phyloP scores from a whole-genome alignment of 2,797 vertebrate species.

The Botia kubotai region DNA sequence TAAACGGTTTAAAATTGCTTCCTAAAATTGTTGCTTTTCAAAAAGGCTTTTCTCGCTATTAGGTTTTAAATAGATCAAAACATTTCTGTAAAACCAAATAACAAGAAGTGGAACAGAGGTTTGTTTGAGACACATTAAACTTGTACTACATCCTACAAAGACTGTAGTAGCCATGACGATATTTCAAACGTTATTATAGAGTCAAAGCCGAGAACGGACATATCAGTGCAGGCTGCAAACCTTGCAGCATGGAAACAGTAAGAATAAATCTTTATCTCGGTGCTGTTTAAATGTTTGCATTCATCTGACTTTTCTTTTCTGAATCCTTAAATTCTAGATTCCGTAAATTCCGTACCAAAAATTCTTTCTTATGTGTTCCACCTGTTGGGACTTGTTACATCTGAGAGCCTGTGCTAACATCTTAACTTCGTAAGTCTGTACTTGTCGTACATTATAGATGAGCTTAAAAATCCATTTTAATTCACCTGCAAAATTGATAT shows the following conservation, averaged over 20 bases:
- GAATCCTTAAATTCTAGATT: neutral
- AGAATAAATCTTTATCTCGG: slow-evolving; percentile 31
- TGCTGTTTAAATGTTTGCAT: slow-evolving; percentile 23
- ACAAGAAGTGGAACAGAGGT: slow-evolving; percentile 2
- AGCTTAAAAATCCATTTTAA: slow-evolving; percentile 29
- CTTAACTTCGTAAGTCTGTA: neutral
- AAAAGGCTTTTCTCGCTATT: neutral
- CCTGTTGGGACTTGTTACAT: neutral
- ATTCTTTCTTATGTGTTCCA: neutral
- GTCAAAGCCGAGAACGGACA: slow-evolving; percentile 18
- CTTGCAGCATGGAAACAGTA: neutral
- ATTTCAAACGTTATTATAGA: slow-evolving; percentile 14
- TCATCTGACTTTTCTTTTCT: neutral
- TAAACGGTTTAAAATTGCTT: neutral
- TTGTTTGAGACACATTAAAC: slow-evolving; percentile 30
- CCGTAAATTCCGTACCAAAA: neutral
- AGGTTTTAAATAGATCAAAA: neutral
- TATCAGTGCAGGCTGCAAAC: slow-evolving; percentile 19
- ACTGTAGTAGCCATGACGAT: slow-evolving; percentile 20
- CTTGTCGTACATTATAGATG: slow-evolving; percentile 18
- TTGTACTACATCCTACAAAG: neutral
- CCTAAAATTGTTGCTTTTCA: neutral
- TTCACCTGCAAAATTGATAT: slow-evolving; percentile 2
- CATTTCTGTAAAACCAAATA: neutral
- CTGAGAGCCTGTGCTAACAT: neutral